Conservation (phyloP, 2,113 vertebrate genomes). For the Vidua chalybeata region DNA sequence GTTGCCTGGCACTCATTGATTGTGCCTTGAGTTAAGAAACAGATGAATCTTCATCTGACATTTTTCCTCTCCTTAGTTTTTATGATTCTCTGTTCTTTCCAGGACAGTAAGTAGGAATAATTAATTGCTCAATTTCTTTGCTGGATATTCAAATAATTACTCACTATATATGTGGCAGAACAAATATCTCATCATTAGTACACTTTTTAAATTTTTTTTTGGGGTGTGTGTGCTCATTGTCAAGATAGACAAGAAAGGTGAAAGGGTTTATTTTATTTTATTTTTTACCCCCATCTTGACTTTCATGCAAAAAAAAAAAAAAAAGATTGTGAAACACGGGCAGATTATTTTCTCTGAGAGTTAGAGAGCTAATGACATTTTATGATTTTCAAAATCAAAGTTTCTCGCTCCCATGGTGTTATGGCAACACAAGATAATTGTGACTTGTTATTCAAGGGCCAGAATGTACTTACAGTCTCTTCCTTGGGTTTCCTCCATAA, state of each 20-base stretch:
- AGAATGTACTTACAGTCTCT: not conserved
- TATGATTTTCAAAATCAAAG: not conserved
- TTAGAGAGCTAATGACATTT: not conserved
- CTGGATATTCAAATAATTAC: not conserved
- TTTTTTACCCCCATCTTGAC: not conserved
- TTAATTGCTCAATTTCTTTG: not conserved
- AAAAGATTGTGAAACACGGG: not conserved
- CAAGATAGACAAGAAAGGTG: not conserved
- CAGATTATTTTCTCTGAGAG: not conserved
- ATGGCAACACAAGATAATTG: not conserved
- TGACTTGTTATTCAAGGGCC: not conserved
- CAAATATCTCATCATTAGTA: not conserved
- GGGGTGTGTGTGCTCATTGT: not conserved
- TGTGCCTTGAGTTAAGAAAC: not conserved
- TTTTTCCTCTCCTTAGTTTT: not conserved
- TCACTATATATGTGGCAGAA: not conserved
- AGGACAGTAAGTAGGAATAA: conserved; percentile 3
- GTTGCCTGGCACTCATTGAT: not conserved
- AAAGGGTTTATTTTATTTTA: not conserved
- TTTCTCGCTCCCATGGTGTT: not conserved
- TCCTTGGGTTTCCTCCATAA: not conserved
- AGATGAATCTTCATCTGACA: not conserved
- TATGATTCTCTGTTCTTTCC: not conserved
- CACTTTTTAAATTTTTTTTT: not conserved
- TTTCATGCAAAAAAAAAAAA: not conserved